Evolutionary conservation across 2,888 invertebrate species (phyloP), one percentile per base, ranked within the genome.

Genomic region (Noctua fimbriata): DNA sequence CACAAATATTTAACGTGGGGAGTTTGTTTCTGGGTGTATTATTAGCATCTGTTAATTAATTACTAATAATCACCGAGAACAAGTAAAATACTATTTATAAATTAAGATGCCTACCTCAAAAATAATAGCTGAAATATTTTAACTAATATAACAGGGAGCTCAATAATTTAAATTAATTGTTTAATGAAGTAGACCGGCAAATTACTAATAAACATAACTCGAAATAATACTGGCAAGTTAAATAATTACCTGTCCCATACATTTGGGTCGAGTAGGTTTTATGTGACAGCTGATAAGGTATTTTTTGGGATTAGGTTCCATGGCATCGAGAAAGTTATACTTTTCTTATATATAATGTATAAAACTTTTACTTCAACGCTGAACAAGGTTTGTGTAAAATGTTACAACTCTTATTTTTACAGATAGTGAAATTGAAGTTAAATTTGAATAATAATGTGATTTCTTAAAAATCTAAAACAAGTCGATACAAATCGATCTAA

Each of bases 111-210:
- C 24, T 36, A 36, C 36, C 65, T 36, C 12, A 65, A 41, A 52
- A 41, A 52, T 63, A 41, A 24, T 24, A 49, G 41, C 10, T 44
- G 32, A 41, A 44, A 44, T 36, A 5, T 44, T 55, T 79, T 5
- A 47, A 36, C 24, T 28, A n/a, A 47, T 55, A 66, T 78, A 10
- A 21, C 47, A 78, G 21, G n/a, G 18, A 77, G n/a, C 16, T 21
- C 24, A 41, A 70, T 55, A 18, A 32, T n/a, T 32, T 24, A 32
- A 32, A 44, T 36, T 9, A 28, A n/a, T n/a, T 10, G 32, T 76
- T 74, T 41, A 1, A 69, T 41, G 10, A 28, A 58, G n/a, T 32
- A 6, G 6, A 28, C 16, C 12, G 16, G 12, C 0, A n/a, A 32
- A 36, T 36, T 76, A 18, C 24, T n/a, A 7, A 7, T 70, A 69